Conservation (phyloP, 2,797 vertebrate genomes). For the Paratrypauchen microcephalus region DNA sequence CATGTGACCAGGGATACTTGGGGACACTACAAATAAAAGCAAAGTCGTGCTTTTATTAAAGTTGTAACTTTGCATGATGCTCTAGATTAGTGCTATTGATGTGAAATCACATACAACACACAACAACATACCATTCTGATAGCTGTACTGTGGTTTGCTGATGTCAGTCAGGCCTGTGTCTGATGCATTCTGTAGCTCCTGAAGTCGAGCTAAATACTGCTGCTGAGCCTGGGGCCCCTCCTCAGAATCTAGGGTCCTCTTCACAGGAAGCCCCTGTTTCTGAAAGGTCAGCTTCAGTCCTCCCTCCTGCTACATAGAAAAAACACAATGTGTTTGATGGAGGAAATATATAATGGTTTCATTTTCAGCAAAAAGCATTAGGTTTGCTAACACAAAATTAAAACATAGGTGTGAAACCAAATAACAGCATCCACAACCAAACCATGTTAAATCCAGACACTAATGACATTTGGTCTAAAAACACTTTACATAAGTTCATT, state of each 20-base stretch:
- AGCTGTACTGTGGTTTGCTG: conserved; percentile 83
- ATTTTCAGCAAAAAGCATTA: background rate
- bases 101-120: background rate
- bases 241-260: conserved; percentile 88
- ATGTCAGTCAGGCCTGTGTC: conserved; percentile 90
- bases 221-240: conserved; percentile 89
- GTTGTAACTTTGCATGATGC: conserved; percentile 1
- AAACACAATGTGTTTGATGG: background rate
- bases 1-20: conserved; percentile 82
- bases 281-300: conserved; percentile 98
- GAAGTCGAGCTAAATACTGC: conserved; percentile 92
- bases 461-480: conserved; percentile 16
- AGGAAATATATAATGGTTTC: background rate
- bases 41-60: background rate
- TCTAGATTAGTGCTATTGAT: conserved; percentile 45
- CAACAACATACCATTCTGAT: conserved; percentile 76
- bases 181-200: conserved; percentile 91
- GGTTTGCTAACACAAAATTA: background rate
- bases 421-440: conserved; percentile 43
- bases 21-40: conserved; percentile 46
- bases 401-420: background rate
- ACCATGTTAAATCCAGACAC: conserved; percentile 55
- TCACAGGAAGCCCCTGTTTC: conserved; percentile 92
- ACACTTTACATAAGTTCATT: background rate
- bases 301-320: conserved; percentile 86